Base-by-base conservation (phyloP, 2,888 invertebrate genomes). In the Torymus aiolomorphi region DNA sequence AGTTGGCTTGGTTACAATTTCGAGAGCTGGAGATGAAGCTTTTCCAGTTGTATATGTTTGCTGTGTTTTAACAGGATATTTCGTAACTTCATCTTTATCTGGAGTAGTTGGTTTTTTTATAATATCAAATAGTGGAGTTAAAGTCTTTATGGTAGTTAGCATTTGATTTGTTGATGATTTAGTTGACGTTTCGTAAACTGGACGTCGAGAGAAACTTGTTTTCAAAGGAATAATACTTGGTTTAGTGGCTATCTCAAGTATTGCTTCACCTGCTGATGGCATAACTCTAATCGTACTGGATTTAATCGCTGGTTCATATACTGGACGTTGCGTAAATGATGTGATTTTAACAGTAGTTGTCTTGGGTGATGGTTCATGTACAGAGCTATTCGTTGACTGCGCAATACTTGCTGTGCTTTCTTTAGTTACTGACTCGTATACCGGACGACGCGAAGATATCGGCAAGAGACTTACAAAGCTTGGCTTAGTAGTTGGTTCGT, bases 231-330 rank as follows among this genome's bases (percentile, higher is more conserved):
- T 2, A 57, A 10, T 42, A 52, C n/a, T 78, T 16, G 59, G 56
- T 42, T 78, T 70, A 18, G 61, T 16, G 16, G 5, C 16, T 49
- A 16, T 0, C 51, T 78, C 61, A 49, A 69, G 49, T 14, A 24
- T 10, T 13, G 67, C 59, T 10, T 18, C 61, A 20, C 49, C 16
- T 1, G 66, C 61, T 8, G 66, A n/a, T 12, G 52, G n/a, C 42
- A 5, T 12, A 54, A 13, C 1, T 10, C 67, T 61, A 0, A 2
- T 8, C 5, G 62, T 67, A 24, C 12, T 70, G 18, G 59, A 14
- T 66, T 70, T 80, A 10, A 62, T 62, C 16, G 52, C 8, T n/a
- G 69, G 52, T 24, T 67, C 42, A 57, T 75, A 75, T 4, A 75
- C 61, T 14, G 80, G 80, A 8, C 59, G 59, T 54, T 70, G 65